phyloP scores from a whole-genome alignment of 1,140 invertebrate genomes.

The Anoplophora glabripennis region DNA sequence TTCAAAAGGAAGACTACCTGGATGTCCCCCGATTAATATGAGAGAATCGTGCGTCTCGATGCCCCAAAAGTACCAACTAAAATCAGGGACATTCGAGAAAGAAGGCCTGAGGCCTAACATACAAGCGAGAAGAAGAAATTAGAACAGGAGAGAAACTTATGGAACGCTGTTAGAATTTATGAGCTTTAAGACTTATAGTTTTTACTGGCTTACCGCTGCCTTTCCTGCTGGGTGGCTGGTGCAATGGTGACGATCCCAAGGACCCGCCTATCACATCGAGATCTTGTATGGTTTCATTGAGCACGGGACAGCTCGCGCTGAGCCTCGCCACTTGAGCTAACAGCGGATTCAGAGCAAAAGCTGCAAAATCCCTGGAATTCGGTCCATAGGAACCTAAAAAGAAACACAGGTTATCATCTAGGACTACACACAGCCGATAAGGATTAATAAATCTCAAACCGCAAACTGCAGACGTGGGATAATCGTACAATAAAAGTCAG shows the following conservation, averaged over 20 bases:
- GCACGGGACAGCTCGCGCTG: slow-evolving; percentile 73
- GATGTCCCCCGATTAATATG: too few species aligned
- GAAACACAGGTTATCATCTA: neutral
- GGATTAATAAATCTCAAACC: too few species aligned
- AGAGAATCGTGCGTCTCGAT: too few species aligned
- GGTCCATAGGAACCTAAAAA: slow-evolving; percentile 32
- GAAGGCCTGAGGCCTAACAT: too few species aligned
- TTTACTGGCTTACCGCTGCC: slow-evolving; percentile 52
- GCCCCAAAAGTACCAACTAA: too few species aligned
- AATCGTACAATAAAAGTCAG: too few species aligned
- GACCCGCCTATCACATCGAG: slow-evolving; percentile 53
- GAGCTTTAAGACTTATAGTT: neutral
- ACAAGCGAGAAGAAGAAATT: too few species aligned
- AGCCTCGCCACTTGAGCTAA: slow-evolving; percentile 53
- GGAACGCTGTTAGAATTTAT: neutral
- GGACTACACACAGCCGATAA: too few species aligned
- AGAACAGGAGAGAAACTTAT: too few species aligned
- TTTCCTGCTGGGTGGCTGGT: slow-evolving; percentile 50
- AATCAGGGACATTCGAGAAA: too few species aligned
- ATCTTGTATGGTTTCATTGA: slow-evolving; percentile 57
- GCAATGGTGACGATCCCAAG: slow-evolving; percentile 46
- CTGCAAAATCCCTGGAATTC: slow-evolving; percentile 41
- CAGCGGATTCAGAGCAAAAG: slow-evolving; percentile 51
- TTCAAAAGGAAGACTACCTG: neutral
- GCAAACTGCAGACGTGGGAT: too few species aligned